Conservation (phyloP, 2,113 vertebrate genomes). For the Epinephelus fuscoguttatus region DNA sequence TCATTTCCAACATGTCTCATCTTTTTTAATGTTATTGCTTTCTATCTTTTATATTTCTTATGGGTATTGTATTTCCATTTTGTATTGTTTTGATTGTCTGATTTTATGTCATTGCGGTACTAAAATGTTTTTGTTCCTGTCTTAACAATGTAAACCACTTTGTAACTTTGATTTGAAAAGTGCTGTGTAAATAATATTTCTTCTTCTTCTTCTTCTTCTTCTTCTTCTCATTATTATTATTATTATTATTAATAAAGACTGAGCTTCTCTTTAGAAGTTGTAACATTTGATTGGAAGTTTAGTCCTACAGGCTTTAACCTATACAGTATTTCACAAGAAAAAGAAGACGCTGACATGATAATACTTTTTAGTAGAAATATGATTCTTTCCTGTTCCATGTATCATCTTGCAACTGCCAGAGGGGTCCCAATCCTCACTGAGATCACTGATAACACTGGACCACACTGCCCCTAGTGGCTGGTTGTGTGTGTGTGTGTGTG, state of each 20-base stretch:
- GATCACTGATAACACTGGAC: conserved; percentile 30
- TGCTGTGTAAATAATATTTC: no score
- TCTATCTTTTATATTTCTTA: no score
- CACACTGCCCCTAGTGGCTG: conserved; percentile 59
- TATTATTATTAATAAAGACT: neutral
- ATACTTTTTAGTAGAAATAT: conserved; percentile 35
- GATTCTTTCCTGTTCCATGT: conserved; percentile 27
- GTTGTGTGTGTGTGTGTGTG: neutral
- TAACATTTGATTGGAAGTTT: conserved; percentile 6
- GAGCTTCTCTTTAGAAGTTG: conserved; percentile 5
- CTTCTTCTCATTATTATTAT: no score
- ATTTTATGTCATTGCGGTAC: no score
- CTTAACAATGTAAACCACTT: no score
- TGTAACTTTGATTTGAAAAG: no score
- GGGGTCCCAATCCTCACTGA: conserved; percentile 1
- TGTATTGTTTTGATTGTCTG: no score
- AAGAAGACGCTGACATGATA: neutral
- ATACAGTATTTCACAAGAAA: conserved; percentile 28
- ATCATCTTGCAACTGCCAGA: conserved; percentile 38
- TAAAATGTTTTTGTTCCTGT: no score
- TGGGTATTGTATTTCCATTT: no score
- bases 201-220: no score
- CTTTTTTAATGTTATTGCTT: no score
- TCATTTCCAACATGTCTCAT: no score
- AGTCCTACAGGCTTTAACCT: conserved; percentile 10